A percentile compares a stretch with the other conserved stretches of the same genome.
These are phyloP conservation scores for Spodoptera frugiperda DNA, from an alignment of 1,140 invertebrate species.

Conservation along the genomic window DNA sequence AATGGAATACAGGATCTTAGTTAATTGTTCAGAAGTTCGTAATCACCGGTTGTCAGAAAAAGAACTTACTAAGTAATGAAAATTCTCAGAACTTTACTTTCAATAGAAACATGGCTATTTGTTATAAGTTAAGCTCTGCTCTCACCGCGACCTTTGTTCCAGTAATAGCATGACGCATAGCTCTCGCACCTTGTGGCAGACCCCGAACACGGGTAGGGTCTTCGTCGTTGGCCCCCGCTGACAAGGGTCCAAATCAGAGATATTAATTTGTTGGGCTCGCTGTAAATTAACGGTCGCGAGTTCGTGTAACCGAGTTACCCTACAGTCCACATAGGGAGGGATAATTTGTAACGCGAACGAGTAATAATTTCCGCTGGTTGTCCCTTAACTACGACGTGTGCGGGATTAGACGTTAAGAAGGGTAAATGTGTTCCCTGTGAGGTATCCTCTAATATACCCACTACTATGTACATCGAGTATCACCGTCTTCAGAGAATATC, in stretches of 20 bases:
- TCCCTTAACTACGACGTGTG: conserved; percentile 58
- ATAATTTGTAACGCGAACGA: conserved; percentile 75
- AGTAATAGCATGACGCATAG: conserved; percentile 20
- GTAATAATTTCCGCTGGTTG: conserved; percentile 72
- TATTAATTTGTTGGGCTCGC: conserved; percentile 81
- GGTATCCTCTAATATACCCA: background rate
- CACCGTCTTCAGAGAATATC: background rate
- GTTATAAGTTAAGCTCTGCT: no score
- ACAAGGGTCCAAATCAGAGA: conserved; percentile 83
- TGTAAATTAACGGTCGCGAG: conserved; percentile 78
- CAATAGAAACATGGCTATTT: no score
- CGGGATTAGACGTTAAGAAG: conserved; percentile 57
- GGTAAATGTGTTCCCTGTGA: conserved; percentile 35
- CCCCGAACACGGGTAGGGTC: conserved; percentile 49
- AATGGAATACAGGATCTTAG: no score
- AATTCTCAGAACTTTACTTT: no score
- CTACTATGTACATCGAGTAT: conserved; percentile 3
- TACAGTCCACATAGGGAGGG: conserved; percentile 58
- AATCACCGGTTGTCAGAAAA: no score
- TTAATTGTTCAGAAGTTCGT: no score
- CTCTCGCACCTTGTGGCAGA: conserved; percentile 42
- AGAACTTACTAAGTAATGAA: no score
- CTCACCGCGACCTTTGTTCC: background rate
- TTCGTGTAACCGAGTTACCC: conserved; percentile 71
- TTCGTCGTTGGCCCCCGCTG: conserved; percentile 62